Evolutionary conservation across 2,797 vertebrate genomes (phyloP), one percentile per base, ranked within the genome.

Genomic region (Poecilia velifera): DNA sequence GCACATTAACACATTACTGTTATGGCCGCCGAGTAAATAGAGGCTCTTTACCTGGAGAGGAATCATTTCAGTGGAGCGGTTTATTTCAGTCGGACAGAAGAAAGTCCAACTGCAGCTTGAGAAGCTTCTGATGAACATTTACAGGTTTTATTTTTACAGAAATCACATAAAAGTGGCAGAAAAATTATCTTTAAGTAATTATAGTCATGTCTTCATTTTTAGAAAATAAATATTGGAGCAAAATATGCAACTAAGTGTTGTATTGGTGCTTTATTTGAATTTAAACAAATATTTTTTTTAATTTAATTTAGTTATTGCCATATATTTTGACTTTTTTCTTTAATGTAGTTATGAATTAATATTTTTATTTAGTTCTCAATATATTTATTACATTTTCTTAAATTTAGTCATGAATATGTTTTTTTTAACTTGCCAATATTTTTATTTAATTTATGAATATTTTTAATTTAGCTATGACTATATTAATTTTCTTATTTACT

Each of bases 21-120:
- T 91, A 90, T 85, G 93, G 86, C 90, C 83, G 83, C 76, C 80
- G 14, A 85, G 81, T 87, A 87, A 91, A 90, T 74, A 75, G 84
- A 83, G 82, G 85, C 89, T 91, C 88, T 91, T 90, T 89, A 93
- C 93, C 91, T 92, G 92, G 87, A 92, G 91, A 93, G 91, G 88
- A 84, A 92, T 93, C 84, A 77, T 86, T 83, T 71, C 79, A 82
- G 84, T 74, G 72, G 70, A 85, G 80, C 45, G 77, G 16, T 80
- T 83, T 49, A 16, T 72, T 62, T 71, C 4, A n/a, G 6, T 55
- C 1, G 6, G 46, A 51, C 46, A 6, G 7, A 31, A 18, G 41
- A 59, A 28, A 31, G 3, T 51, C 31, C 47, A 20, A 20, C 49
- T 51, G 49, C 49, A 51, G 7, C 49, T 51, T 51, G 0, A 51